A percentile compares a stretch with the other conserved stretches of the same genome.
Conservation (phyloP, 1,140 invertebrate species). For the Nasonia vitripennis region DNA sequence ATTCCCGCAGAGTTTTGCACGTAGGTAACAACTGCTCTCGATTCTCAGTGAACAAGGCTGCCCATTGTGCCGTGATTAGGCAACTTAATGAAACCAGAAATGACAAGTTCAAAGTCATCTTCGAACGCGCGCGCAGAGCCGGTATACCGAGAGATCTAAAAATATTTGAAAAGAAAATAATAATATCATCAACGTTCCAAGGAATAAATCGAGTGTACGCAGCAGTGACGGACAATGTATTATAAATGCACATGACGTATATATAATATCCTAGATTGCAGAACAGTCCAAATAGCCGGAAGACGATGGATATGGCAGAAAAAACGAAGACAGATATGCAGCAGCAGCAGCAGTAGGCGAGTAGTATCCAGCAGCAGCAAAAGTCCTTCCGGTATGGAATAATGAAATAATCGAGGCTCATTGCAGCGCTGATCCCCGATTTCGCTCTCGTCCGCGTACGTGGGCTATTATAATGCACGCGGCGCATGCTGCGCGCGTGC, state of each 20-base stretch:
- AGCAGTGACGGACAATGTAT: conserved; percentile 15
- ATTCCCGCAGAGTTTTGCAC: not conserved
- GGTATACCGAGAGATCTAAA: too few species aligned
- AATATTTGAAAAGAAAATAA: not conserved
- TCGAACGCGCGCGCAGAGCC: not conserved
- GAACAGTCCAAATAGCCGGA: conserved; percentile 19
- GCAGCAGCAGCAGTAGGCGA: not conserved
- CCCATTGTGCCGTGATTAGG: not conserved
- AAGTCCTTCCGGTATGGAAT: not conserved
- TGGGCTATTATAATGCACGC: not conserved
- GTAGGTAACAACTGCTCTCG: not conserved
- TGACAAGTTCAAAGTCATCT: not conserved
- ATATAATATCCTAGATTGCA: not conserved
- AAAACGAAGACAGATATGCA: not conserved
- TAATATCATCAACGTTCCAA: conserved; percentile 39
- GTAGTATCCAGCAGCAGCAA: not conserved
- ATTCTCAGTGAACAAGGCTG: not conserved
- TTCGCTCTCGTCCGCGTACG: not conserved
- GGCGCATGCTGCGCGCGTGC: too few species aligned
- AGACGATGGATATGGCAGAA: not conserved
- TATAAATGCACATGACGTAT: not conserved
- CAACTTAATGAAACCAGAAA: not conserved
- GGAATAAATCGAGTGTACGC: conserved; percentile 45
- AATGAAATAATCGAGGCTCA: not conserved
- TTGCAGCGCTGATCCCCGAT: not conserved